Conservation (phyloP, 2,797 vertebrate species). For the Enteromius paludinosus region DNA sequence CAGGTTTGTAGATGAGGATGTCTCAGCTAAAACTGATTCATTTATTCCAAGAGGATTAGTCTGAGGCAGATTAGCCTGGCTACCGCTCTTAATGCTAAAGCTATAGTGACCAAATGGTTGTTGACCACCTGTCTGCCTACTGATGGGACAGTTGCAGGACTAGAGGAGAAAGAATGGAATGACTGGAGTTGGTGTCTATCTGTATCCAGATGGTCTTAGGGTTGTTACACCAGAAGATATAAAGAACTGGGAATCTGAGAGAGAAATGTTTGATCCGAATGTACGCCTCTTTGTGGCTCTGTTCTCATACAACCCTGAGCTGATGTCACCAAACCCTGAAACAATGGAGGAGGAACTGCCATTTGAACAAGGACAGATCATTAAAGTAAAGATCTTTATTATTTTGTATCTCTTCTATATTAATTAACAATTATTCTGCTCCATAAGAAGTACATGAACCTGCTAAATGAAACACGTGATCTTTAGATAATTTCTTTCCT, state of each 20-base stretch:
- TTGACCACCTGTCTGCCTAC: conserved; percentile 68
- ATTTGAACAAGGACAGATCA: conserved; percentile 91
- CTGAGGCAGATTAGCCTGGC: conserved; percentile 72
- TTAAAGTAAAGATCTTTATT: conserved; percentile 78
- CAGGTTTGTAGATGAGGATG: conserved; percentile 42
- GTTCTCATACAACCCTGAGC: conserved; percentile 91
- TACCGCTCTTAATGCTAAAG: conserved; percentile 65
- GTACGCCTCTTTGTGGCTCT: conserved; percentile 90
- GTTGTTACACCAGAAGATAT: conserved; percentile 69
- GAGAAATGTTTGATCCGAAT: conserved; percentile 66
- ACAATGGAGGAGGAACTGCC: conserved; percentile 93
- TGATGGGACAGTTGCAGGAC: conserved; percentile 42
- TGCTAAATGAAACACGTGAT: not conserved
- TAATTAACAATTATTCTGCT: not conserved
- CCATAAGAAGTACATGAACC: too few species aligned
- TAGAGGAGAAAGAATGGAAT: conserved; percentile 67
- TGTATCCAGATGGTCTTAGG: conserved; percentile 74
- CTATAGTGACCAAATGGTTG: conserved; percentile 60
- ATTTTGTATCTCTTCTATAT: not conserved
- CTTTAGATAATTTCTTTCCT: not conserved
- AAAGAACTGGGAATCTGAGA: conserved; percentile 69
- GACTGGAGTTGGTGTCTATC: conserved; percentile 75
- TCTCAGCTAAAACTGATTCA: conserved; percentile 59
- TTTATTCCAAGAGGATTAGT: conserved; percentile 77
- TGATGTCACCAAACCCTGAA: conserved; percentile 94